These are phyloP conservation scores for Sisyra nigra DNA, from an alignment of 2,888 invertebrate genomes.

Conservation along the genomic window DNA sequence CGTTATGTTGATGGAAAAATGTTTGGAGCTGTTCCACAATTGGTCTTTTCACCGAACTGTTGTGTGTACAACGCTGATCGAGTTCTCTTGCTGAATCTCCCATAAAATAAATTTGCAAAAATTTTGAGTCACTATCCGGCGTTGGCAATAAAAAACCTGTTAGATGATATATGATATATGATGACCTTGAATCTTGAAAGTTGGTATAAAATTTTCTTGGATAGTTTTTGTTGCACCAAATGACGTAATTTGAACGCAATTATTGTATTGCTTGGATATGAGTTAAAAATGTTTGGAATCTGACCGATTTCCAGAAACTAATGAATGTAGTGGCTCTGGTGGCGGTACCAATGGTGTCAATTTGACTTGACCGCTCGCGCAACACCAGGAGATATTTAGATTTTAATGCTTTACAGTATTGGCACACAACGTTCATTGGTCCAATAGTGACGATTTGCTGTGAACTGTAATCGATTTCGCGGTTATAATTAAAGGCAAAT, in stretches of 20 bases:
- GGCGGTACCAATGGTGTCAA: conserved; percentile 20
- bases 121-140: conserved; percentile 11
- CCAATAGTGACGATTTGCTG: conserved; percentile 6
- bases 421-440: conserved; percentile 4
- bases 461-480: conserved; percentile 11
- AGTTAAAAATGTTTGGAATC: conserved; percentile 12
- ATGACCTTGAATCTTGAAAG: conserved; percentile 6
- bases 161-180: conserved; percentile 12
- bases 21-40: conserved; percentile 4
- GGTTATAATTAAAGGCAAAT: conserved; percentile 11
- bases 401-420: conserved; percentile 9
- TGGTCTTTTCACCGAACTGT: neutral
- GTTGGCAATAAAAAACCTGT: conserved; percentile 11
- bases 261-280: conserved; percentile 14
- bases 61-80: conserved; percentile 11
- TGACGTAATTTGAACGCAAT: conserved; percentile 15
- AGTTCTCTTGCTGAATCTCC: conserved; percentile 11
- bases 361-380: conserved; percentile 13
- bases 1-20: conserved; percentile 16
- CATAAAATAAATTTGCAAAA: conserved; percentile 14
- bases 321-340: conserved; percentile 20
- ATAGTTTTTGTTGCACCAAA: conserved; percentile 12
- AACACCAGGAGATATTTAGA: conserved; percentile 10
- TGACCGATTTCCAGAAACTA: conserved; percentile 9
- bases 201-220: conserved; percentile 8